Percentiles rank a stretch among this genome's conserved stretches.
These are phyloP conservation scores for Chauna torquata DNA, from an alignment of 2,113 vertebrate species.

Conservation along the genomic window DNA sequence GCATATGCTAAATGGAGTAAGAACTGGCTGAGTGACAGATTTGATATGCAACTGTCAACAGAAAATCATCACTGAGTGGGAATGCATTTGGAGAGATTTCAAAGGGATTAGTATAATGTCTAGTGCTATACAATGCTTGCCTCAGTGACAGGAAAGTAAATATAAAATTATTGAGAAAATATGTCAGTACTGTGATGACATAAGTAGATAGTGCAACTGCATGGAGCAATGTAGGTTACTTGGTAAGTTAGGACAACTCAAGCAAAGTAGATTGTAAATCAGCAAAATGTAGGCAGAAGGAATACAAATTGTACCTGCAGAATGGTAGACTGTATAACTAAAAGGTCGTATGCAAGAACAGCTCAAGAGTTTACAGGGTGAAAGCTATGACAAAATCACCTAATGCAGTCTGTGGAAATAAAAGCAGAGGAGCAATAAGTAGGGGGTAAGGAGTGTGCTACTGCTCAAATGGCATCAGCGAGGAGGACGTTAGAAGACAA, in stretches of 20 bases:
- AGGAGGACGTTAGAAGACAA: not conserved
- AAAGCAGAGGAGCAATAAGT: not conserved
- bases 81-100: conserved; percentile 25
- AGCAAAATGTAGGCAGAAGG: not conserved
- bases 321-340: not conserved
- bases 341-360: not conserved
- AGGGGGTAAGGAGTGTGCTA: not conserved
- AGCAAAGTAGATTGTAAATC: not conserved
- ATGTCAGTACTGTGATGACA: not conserved
- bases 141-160: not conserved
- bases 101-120: not conserved
- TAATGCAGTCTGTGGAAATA: not conserved
- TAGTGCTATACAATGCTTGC: not conserved
- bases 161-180: conserved; percentile 19
- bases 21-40: conserved; percentile 43
- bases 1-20: conserved; percentile 37
- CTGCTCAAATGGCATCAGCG: not conserved
- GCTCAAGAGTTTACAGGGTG: not conserved
- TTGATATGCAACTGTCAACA: conserved; percentile 41
- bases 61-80: conserved; percentile 1
- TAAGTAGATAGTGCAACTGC: not conserved
- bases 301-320: not conserved
- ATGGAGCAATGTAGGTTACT: not conserved
- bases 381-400: not conserved
- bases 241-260: not conserved